phyloP scores from a whole-genome alignment of 1,140 invertebrate genomes.

The Scaptomyza pallida region DNA sequence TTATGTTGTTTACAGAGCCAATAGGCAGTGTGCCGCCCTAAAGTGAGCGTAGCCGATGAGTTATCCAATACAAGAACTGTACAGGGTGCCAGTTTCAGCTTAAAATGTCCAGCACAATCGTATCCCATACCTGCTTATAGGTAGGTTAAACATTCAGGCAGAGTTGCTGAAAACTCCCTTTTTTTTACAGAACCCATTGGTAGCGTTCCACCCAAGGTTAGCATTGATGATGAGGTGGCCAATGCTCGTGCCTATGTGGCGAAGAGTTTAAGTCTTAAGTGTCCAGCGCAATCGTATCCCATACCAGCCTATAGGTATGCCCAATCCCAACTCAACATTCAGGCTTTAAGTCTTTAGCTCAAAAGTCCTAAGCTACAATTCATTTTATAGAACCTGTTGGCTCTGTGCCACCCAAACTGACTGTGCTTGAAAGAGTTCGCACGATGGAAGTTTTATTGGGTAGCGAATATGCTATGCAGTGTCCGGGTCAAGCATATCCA shows the following conservation, averaged over 20 bases:
- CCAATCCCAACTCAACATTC: conserved; percentile 54
- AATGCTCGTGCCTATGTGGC: conserved; percentile 84
- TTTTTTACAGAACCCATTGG: conserved; percentile 92
- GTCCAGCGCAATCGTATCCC: conserved; percentile 88
- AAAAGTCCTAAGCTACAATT: not conserved
- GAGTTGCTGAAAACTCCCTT: conserved; percentile 27
- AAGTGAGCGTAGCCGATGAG: conserved; percentile 89
- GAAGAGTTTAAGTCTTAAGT: conserved; percentile 85
- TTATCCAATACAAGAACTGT: conserved; percentile 86
- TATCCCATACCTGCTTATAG: conserved; percentile 87
- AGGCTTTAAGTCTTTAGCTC: conserved; percentile 29
- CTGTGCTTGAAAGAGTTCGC: conserved; percentile 85
- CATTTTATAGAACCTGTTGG: conserved; percentile 46
- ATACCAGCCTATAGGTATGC: conserved; percentile 87
- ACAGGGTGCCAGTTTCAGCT: conserved; percentile 84
- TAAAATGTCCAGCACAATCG: conserved; percentile 87
- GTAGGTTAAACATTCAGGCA: conserved; percentile 80
- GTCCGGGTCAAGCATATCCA: conserved; percentile 89
- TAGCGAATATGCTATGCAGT: conserved; percentile 86
- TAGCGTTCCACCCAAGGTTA: conserved; percentile 90
- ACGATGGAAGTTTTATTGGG: conserved; percentile 85
- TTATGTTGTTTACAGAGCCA: conserved; percentile 86
- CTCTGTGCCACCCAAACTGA: conserved; percentile 84
- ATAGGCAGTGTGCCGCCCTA: conserved; percentile 90
- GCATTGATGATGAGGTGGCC: conserved; percentile 89